A percentile compares a stretch with the other conserved stretches of the same genome.
These are phyloP conservation scores for Discoglossus pictus DNA, from an alignment of 2,797 vertebrate species.

Conservation along the genomic window DNA sequence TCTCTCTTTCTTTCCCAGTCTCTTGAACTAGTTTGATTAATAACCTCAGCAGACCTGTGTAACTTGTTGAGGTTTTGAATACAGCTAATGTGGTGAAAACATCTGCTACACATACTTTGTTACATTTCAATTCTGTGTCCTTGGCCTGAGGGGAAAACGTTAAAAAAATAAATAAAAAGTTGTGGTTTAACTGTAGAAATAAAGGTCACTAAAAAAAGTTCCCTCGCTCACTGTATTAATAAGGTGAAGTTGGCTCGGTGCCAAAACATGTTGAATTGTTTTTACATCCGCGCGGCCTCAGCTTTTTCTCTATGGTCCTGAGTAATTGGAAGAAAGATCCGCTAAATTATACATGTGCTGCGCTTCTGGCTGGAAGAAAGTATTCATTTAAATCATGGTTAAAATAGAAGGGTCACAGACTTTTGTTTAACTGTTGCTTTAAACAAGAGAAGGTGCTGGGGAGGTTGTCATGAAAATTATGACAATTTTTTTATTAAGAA, in stretches of 20 bases:
- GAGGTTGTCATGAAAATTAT: too few relatives aligned
- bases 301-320: neutral
- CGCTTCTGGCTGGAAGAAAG: too few relatives aligned
- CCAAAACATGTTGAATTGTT: constrained; percentile 25
- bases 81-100: too few relatives aligned
- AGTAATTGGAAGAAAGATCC: constrained; percentile 16
- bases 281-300: constrained; percentile 19
- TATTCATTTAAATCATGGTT: neutral
- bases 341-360: neutral
- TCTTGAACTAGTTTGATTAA: too few relatives aligned
- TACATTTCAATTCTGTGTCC: constrained; percentile 10
- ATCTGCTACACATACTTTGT: too few relatives aligned
- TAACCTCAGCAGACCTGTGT: too few relatives aligned
- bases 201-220: constrained; percentile 33
- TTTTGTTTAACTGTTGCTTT: neutral
- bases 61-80: too few relatives aligned
- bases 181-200: constrained; percentile 9
- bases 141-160: too few relatives aligned
- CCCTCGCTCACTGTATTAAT: constrained; percentile 14
- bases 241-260: constrained; percentile 20
- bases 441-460: neutral
- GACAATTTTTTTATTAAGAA: too few relatives aligned
- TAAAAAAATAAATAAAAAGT: constrained; percentile 9
- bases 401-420: neutral
- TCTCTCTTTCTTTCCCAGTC: too few relatives aligned